These are phyloP conservation scores for Onychostruthus taczanowskii DNA, from an alignment of 2,113 vertebrate species.

Conservation along the genomic window DNA sequence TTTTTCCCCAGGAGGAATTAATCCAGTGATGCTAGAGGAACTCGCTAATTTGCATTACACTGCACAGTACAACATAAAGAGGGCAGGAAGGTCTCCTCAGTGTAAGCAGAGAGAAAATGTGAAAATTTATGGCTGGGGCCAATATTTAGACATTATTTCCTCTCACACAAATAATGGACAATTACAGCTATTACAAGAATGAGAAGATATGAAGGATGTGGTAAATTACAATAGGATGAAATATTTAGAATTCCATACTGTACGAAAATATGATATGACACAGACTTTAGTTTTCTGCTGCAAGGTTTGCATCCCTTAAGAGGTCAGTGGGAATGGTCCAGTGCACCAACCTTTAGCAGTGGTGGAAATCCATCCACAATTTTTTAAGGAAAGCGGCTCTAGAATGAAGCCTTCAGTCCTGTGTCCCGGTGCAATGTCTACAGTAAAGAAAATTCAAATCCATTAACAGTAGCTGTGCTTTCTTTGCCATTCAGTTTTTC, in stretches of 20 bases:
- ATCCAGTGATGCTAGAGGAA: not conserved
- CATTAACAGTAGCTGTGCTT: not conserved
- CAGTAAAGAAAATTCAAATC: not conserved
- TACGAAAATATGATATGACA: not conserved
- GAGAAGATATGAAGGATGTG: not conserved
- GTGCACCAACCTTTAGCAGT: not conserved
- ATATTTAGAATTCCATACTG: not conserved
- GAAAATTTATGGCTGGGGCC: not conserved
- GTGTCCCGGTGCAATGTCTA: not conserved
- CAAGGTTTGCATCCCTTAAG: not conserved
- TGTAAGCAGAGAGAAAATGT: not conserved
- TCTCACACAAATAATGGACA: not conserved
- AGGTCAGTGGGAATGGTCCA: not conserved
- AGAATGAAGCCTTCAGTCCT: not conserved
- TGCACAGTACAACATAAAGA: not conserved
- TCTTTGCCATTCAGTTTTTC: not conserved
- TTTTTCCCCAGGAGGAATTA: not conserved
- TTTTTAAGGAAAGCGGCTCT: not conserved
- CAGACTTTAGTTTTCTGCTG: not conserved
- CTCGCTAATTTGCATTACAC: not conserved
- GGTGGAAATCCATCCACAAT: not conserved
- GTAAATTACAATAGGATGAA: not conserved
- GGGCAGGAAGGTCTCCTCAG: not conserved
- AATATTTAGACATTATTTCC: not conserved
- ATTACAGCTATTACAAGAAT: not conserved